Base-by-base conservation (phyloP, 2,797 vertebrate species). In the Discoglossus pictus region DNA sequence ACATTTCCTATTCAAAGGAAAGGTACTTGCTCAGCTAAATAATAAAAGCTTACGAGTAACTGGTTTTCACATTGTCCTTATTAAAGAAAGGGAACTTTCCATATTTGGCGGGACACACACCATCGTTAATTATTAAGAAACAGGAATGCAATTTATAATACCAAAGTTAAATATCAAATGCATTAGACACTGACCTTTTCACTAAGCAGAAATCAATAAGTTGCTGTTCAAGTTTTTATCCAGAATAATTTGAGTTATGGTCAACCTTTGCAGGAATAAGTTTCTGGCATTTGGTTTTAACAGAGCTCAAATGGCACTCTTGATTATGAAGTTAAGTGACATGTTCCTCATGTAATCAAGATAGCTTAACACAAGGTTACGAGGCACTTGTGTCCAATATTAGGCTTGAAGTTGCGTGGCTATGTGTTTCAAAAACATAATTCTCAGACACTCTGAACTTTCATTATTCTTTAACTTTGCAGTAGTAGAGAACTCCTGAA, bases 181-280 rank as follows among this genome's bases (percentile, higher is more conserved):
- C 68, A 71, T 71, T 71, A 64, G 53, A 53, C 61, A 52, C 7
- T 58, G 68, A 71, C 68, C 68, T 71, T 59, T 71, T 64, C 38
- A 52, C 61, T 64, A 71, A 71, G 68, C 53, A 71, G 68, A 59
- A 71, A 71, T 71, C 68, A 71, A 71, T 71, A 71, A 64, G 61
- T 59, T 71, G 68, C 68, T 59, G 68, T 71, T 71, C 68, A 42
- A 52, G 27, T 71, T 71, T 59, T 71, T 71, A 71, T 71, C 64
- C 68, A 52, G 68, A 64, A 71, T 71, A 71, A 71, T 71, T 71
- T 71, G 68, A 71, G 68, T 71, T 71, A 71, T 71, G 53, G 61
- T 71, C n/a, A 11, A 48, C 20, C 56, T 63, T 74, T 56, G 74
- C 15, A 17, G 55, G 71, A 65, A 55, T 61, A 55, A 51, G 48